Evolutionary conservation across 2,113 vertebrate genomes (phyloP), one percentile per base, ranked within the genome.

Genomic region (Malurus alboscapulatus): DNA sequence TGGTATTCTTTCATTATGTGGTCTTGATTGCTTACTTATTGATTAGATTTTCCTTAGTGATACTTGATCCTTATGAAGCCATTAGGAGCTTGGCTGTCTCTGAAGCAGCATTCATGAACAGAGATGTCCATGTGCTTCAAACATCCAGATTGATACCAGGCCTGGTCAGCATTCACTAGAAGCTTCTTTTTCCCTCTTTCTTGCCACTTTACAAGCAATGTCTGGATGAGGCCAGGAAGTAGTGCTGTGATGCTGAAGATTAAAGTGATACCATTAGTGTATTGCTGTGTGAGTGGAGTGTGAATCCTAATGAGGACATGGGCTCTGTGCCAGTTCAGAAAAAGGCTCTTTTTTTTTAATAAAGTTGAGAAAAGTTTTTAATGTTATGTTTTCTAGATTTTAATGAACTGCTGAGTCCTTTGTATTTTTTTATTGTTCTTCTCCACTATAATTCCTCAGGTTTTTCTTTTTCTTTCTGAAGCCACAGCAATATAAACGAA

Each of bases 381-480:
- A 47, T 61, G 21, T 78, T 38, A 9, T 40, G 21, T 77, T 94
- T 71, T 81, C 87, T 80, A 92, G n/a, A 77, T 90, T 77, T 88
- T 92, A 93, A 95, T 88, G 79, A 94, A 61, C 81, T 88, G 79
- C 87, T 94, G 87, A 91, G 75, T 88, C 53, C 61, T 85, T 93
- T 93, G 54, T 88, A 68, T 95, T 94, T 90, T 80, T 44, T 69
- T 94, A 82, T 69, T 95, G 54, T 86, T 90, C 26, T 90, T 48
- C 57, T 58, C 50, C 1, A 2, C 59, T 90, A 44, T 86, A 94
- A 77, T 93, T 96, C 75, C 90, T 91, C 75, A 55, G 82, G 63
- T 79, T 93, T 88, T 91, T 82, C 74, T 89, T 87, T 55, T 47
- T 71, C 58, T 79, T 84, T 91, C 92, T 90, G 73, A 90, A 93